A percentile compares a stretch with the other conserved stretches of the same genome.
phyloP scores from a whole-genome alignment of 64 coral and sea anemone species.

The Cladopsammia gracilis region DNA sequence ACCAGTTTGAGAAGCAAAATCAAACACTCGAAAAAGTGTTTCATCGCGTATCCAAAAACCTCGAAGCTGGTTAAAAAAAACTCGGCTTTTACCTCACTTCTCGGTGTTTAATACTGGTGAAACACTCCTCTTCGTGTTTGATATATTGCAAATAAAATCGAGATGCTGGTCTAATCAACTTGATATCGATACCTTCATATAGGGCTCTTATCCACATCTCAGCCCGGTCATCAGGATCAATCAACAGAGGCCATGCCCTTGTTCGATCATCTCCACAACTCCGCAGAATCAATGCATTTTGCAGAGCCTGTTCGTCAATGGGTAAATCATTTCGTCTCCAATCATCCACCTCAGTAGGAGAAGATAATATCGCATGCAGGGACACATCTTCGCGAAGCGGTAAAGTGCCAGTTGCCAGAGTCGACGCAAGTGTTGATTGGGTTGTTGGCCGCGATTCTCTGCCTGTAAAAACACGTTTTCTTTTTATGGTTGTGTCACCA shows the following conservation, averaged over 20 bases:
- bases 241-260: constrained; percentile 86
- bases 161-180: too few relatives aligned
- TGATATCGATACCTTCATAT: constrained; percentile 46
- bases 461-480: not conserved
- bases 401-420: constrained; percentile 27
- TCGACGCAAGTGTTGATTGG: constrained; percentile 1
- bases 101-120: too few relatives aligned
- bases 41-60: too few relatives aligned
- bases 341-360: constrained; percentile 77
- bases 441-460: not conserved
- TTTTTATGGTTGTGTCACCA: too few relatives aligned
- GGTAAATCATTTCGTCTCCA: constrained; percentile 88
- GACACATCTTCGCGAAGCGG: constrained; percentile 75
- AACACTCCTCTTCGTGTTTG: too few relatives aligned
- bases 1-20: too few relatives aligned
- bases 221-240: constrained; percentile 89
- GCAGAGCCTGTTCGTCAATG: constrained; percentile 69
- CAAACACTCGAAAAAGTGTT: too few relatives aligned
- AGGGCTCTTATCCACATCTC: constrained; percentile 89
- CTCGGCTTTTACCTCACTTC: too few relatives aligned
- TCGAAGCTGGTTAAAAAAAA: too few relatives aligned
- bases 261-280: constrained; percentile 65
- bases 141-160: too few relatives aligned
- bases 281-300: constrained; percentile 92
- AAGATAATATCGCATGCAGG: constrained; percentile 64